Percentiles rank a stretch among this genome's conserved stretches.
Evolutionary conservation across 1,140 invertebrate genomes (phyloP).

Genomic region (Prorops nasuta): DNA sequence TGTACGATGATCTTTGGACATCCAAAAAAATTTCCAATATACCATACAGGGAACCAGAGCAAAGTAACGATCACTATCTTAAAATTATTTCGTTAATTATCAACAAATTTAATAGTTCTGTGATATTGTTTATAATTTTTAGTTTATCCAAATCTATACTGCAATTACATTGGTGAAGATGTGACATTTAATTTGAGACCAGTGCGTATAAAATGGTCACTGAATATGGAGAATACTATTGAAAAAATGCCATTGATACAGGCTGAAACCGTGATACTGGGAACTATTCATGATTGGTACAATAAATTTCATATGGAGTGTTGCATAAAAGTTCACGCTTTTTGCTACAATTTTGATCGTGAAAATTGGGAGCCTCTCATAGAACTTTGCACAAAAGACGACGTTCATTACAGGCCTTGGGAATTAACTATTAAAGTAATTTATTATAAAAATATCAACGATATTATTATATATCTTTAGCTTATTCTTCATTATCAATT

Average conservation of each 20-base stretch:
- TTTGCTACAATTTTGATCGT: constrained; percentile 72
- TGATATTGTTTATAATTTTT: background rate
- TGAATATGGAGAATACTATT: constrained; percentile 45
- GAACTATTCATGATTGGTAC: constrained; percentile 38
- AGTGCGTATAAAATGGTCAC: constrained; percentile 31
- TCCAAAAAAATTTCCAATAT: constrained; percentile 63
- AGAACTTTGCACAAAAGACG: constrained; percentile 69
- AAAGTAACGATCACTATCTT: constrained; percentile 28
- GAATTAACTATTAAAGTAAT: constrained; percentile 68
- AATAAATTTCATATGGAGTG: constrained; percentile 43
- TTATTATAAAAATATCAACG: background rate
- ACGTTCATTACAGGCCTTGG: constrained; percentile 71
- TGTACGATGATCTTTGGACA: constrained; percentile 71
- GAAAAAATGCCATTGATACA: constrained; percentile 44
- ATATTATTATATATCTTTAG: background rate
- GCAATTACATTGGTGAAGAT: constrained; percentile 16
- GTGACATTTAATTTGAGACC: constrained; percentile 41
- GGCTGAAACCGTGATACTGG: constrained; percentile 33
- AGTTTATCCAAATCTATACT: constrained; percentile 10
- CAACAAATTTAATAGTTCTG: too few relatives aligned
- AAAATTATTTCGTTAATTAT: background rate
- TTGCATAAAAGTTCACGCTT: constrained; percentile 64
- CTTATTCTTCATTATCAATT: too few relatives aligned
- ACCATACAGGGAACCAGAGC: constrained; percentile 33
- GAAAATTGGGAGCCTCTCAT: constrained; percentile 78